These are phyloP conservation scores for Morbakka virulenta DNA, from an alignment of 30 jellyfish, hydroid and myxozoan species.

Conservation along the genomic window DNA sequence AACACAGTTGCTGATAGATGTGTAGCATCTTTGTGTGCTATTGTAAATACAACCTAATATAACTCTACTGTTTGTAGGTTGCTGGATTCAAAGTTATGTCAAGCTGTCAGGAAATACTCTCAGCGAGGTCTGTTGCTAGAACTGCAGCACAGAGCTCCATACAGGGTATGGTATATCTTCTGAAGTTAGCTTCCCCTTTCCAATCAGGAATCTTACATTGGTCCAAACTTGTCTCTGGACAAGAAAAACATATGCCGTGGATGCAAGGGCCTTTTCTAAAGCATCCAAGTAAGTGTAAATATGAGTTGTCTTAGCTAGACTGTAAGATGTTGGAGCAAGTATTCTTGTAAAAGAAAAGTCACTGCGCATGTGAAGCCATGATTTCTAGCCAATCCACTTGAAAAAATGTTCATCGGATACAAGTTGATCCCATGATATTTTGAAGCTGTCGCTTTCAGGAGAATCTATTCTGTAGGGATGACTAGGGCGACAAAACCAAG, in stretches of 20 bases:
- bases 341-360: too few relatives aligned
- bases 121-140: conserved; percentile 23
- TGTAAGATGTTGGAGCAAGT: too few relatives aligned
- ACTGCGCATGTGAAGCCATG: too few relatives aligned
- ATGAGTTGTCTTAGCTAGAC: too few relatives aligned
- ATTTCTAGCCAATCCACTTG: too few relatives aligned
- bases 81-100: conserved; percentile 8
- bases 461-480: conserved; percentile 30
- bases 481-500: conserved; percentile 49
- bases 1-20: conserved; percentile 37
- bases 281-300: too few relatives aligned
- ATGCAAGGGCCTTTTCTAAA: too few relatives aligned
- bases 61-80: conserved; percentile 43
- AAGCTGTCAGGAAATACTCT: conserved; percentile 16
- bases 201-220: conserved; percentile 48
- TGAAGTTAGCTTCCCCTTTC: conserved; percentile 21
- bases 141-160: conserved; percentile 61
- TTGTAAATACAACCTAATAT: conserved; percentile 21
- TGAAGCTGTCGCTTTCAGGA: conserved; percentile 12
- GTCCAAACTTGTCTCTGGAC: too few relatives aligned
- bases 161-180: conserved; percentile 42
- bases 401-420: too few relatives aligned
- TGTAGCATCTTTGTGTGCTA: conserved; percentile 23
- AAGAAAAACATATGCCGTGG: too few relatives aligned
- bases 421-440: too few relatives aligned